Conservation (phyloP, 2,113 vertebrate genomes). For the Oncorhynchus masou region DNA sequence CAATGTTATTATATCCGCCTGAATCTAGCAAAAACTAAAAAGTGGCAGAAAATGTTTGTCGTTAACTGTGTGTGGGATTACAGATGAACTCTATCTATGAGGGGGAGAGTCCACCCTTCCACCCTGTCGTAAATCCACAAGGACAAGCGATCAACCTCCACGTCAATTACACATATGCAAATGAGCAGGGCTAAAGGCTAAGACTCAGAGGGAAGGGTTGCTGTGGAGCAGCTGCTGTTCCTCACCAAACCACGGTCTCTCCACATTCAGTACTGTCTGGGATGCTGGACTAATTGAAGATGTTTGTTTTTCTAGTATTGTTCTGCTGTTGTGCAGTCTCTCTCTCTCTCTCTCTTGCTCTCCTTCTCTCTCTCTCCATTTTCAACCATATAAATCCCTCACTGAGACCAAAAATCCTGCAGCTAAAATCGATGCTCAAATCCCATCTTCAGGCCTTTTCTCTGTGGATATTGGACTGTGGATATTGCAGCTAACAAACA, state of each 20-base stretch:
- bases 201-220: not conserved
- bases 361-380: too few relatives aligned
- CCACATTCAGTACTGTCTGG: too few relatives aligned
- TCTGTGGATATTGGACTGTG: not conserved
- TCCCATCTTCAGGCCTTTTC: not conserved
- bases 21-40: not conserved
- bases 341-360: too few relatives aligned
- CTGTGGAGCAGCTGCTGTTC: not conserved
- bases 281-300: not conserved
- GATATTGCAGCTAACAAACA: not conserved
- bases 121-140: not conserved
- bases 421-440: conserved; percentile 4
- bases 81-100: not conserved
- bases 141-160: not conserved
- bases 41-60: not conserved
- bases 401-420: not conserved
- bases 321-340: not conserved
- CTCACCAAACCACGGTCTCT: not conserved
- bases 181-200: not conserved
- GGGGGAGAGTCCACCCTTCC: not conserved
- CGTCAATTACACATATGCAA: not conserved
- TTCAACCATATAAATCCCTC: not conserved
- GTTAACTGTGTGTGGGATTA: not conserved
- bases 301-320: not conserved
- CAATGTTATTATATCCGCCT: conserved; percentile 11